Base-by-base conservation (phyloP, 2,888 invertebrate genomes). In the Nezara viridula region DNA sequence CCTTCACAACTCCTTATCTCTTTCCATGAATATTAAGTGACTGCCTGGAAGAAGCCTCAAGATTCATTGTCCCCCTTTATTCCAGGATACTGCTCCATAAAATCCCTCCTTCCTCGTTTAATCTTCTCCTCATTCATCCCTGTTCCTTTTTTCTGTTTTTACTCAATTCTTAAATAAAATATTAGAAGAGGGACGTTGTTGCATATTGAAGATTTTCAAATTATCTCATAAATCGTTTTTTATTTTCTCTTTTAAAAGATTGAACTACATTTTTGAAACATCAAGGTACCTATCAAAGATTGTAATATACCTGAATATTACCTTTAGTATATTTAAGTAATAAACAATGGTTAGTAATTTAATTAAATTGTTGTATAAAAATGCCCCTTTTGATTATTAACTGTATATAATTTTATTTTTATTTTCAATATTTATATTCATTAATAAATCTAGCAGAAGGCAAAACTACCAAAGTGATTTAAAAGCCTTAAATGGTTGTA, bases 51-150 rank as follows among this genome's bases (percentile, higher is more conserved):
- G 37, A 49, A 50, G 52, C 77, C 32, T 52, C 32, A 24, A 50
- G 73, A 81, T 52, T 81, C 88, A 77, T 88, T 88, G 88, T 81
- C 81, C 44, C 10, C 77, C 37, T 52, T 88, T 73, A 44, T 88
- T 73, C 66, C 44, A 81, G 66, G 66, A 73, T 73, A 73, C 66
- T 37, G 66, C 66, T 73, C 66, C 66, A 37, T 73, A 73, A 73
- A 73, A 73, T 73, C 66, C 66, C 66, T 73, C 66, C 66, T 73
- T 19, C 37, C 32, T 16, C 66, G 66, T 73, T 73, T 73, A 73
- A 73, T 73, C 66, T 73, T 73, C 66, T 73, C 37, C 66, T 37
- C 66, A 73, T 73, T 73, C 66, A 73, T 73, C 66, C 66, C 37
- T 37, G 66, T 73, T 32, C 66, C 14, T 27, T 37, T 1, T 66